phyloP scores from a whole-genome alignment of 35 echinoderm and acorn worm species.

The Heliocidaris erythrogramma region DNA sequence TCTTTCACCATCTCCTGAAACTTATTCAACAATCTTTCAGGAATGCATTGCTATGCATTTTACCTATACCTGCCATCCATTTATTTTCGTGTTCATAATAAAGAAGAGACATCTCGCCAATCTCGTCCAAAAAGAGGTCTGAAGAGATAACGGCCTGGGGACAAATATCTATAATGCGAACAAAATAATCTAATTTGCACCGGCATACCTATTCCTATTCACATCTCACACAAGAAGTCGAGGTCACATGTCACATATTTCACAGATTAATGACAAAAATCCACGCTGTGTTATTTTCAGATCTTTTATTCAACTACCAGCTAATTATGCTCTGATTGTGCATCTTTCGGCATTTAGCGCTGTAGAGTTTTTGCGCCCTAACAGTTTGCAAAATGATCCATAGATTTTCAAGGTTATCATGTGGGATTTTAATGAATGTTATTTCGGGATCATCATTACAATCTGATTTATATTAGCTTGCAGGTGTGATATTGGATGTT shows the following conservation, averaged over 20 bases:
- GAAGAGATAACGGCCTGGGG: neutral
- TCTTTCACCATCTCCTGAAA: no score
- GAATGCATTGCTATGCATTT: neutral
- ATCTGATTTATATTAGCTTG: neutral
- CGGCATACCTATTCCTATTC: neutral
- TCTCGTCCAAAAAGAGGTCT: neutral
- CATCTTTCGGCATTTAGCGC: neutral
- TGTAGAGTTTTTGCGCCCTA: neutral
- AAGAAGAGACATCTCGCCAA: neutral
- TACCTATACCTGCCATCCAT: neutral
- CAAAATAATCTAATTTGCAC: constrained; percentile 18
- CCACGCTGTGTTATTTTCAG: neutral
- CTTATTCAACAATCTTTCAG: no score
- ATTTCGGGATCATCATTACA: constrained; percentile 1
- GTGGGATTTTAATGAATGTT: neutral
- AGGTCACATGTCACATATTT: neutral
- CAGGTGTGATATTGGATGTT: no score
- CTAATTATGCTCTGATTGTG: constrained; percentile 2
- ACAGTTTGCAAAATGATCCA: neutral
- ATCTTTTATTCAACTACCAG: neutral
- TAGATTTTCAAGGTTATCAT: neutral
- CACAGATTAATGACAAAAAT: constrained; percentile 8
- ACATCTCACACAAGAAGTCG: neutral
- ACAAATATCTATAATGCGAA: constrained; percentile 18
- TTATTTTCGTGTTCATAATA: neutral